Conservation (phyloP, 2,113 vertebrate species). For the Rana temporaria region DNA sequence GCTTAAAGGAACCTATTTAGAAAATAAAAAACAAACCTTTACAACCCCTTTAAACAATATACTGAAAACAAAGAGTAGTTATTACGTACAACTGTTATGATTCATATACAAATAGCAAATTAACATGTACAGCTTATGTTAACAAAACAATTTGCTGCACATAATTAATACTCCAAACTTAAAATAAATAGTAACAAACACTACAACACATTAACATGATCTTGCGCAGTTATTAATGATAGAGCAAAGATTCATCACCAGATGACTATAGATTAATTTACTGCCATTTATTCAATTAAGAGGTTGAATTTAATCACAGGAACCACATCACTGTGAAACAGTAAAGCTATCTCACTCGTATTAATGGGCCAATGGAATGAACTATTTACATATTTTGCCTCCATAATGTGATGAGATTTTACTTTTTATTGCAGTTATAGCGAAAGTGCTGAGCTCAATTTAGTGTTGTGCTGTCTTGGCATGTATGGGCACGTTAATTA, state of each 20-base stretch:
- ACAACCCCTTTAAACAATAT: no score
- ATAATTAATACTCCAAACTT: conserved; percentile 12
- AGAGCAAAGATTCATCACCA: not conserved
- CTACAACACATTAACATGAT: not conserved
- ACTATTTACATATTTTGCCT: conserved; percentile 28
- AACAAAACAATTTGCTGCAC: conserved; percentile 1
- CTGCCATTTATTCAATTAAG: conserved; percentile 48
- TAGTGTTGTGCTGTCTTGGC: not conserved
- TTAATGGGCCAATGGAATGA: not conserved
- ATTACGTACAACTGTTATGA: no score
- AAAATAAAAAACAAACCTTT: no score
- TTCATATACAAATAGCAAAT: no score
- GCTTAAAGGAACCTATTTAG: no score
- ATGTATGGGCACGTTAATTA: conserved; percentile 23
- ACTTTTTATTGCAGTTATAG: not conserved
- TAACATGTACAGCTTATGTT: not conserved
- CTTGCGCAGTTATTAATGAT: conserved; percentile 13
- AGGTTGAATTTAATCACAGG: conserved; percentile 34
- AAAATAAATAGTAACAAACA: not conserved
- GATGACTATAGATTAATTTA: conserved; percentile 12
- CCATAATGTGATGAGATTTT: conserved; percentile 20
- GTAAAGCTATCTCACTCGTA: conserved; percentile 14
- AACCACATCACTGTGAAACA: not conserved
- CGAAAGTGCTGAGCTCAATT: not conserved
- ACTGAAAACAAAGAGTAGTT: no score